These are phyloP conservation scores for Eidolon helvum DNA, from an alignment of 2,113 vertebrate genomes.

Conservation along the genomic window DNA sequence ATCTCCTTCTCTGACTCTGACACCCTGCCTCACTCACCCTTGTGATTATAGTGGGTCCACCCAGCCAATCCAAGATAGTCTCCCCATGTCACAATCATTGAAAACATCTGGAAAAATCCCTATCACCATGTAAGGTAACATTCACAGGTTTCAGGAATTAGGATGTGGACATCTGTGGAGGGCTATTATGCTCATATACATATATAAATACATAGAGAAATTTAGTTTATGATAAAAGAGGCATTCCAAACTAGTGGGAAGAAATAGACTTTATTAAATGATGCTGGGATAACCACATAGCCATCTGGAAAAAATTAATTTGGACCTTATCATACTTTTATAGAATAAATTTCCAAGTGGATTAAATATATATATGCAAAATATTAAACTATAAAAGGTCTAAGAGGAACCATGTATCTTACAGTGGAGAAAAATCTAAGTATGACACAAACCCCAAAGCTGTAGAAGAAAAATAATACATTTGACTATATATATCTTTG, in stretches of 20 bases:
- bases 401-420: neutral
- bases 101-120: neutral
- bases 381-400: neutral
- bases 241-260: neutral
- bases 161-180: neutral
- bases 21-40: neutral
- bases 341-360: neutral
- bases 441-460: neutral
- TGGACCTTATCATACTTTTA: neutral
- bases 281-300: neutral
- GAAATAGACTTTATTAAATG: neutral
- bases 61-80: neutral
- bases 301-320: neutral
- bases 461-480: neutral
- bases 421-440: neutral
- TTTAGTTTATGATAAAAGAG: neutral
- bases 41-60: neutral
- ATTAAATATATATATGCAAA: neutral
- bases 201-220: neutral
- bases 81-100: neutral
- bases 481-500: neutral
- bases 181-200: neutral
- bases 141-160: neutral
- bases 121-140: neutral
- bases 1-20: neutral